Evolutionary conservation across 2,888 invertebrate genomes (phyloP).

Genomic region (Stenotaenia linearis): DNA sequence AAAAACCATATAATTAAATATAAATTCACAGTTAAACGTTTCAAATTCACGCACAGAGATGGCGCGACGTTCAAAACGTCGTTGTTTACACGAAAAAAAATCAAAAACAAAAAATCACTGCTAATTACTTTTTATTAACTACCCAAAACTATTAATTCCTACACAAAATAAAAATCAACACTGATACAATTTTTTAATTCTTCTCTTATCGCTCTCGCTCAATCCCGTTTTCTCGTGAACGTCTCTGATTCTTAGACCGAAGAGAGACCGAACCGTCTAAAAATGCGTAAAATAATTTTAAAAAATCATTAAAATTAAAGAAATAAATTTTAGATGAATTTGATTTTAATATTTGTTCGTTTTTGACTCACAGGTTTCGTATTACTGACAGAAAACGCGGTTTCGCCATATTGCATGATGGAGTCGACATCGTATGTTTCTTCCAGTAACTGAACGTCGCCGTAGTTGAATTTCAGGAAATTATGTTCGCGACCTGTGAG

Average conservation of each 20-base stretch:
- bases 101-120: no score
- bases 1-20: no score
- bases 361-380: not conserved
- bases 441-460: constrained; percentile 42
- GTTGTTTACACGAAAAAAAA: no score
- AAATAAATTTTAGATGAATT: no score
- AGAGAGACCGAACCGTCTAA: not conserved
- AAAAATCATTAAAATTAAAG: no score
- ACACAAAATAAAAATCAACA: no score
- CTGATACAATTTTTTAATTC: not conserved
- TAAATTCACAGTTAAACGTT: no score
- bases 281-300: not conserved
- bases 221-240: not conserved
- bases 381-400: constrained; percentile 43
- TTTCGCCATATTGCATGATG: constrained; percentile 47
- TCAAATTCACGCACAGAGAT: no score
- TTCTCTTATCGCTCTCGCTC: not conserved
- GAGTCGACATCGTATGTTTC: constrained; percentile 44
- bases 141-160: not conserved
- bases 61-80: no score
- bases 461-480: constrained; percentile 44
- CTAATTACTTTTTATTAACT: not conserved
- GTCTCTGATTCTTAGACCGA: not conserved
- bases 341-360: not conserved
- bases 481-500: constrained; percentile 45